These are phyloP conservation scores for Calosoma granatense DNA, from an alignment of 1,140 invertebrate genomes.

Conservation along the genomic window DNA sequence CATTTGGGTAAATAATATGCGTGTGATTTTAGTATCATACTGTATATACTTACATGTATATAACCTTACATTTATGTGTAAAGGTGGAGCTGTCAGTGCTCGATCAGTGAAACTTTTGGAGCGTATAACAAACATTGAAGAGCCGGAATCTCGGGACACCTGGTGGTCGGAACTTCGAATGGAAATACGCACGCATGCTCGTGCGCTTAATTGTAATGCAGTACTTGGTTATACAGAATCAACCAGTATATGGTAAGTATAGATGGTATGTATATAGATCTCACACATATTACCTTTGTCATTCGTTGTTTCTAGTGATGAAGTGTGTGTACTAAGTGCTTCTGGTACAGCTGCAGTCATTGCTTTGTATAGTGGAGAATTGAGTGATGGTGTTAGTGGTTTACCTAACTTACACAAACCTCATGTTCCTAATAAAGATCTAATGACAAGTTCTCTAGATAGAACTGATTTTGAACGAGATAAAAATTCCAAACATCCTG, in stretches of 20 bases:
- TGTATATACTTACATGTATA: no score
- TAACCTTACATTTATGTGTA: no score
- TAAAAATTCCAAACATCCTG: slow-evolving; percentile 1
- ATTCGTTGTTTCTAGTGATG: slow-evolving; percentile 59
- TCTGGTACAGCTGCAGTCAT: slow-evolving; percentile 87
- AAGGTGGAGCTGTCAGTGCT: slow-evolving; percentile 75
- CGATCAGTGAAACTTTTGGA: slow-evolving; percentile 82
- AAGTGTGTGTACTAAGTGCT: slow-evolving; percentile 88
- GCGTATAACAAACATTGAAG: slow-evolving; percentile 68
- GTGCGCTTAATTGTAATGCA: slow-evolving; percentile 85
- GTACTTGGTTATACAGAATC: slow-evolving; percentile 85
- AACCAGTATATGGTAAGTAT: slow-evolving; percentile 73
- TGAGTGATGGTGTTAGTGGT: slow-evolving; percentile 16
- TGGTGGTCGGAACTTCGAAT: slow-evolving; percentile 95
- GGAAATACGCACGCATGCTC: slow-evolving; percentile 85
- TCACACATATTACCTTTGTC: slow-evolving; percentile 16
- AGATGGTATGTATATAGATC: slow-evolving; percentile 7
- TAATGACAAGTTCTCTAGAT: slow-evolving; percentile 25
- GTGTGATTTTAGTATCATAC: no score
- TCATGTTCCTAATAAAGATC: slow-evolving; percentile 17
- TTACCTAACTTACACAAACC: slow-evolving; percentile 15
- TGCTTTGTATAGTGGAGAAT: slow-evolving; percentile 37
- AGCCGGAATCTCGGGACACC: slow-evolving; percentile 75
- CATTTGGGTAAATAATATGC: slow-evolving; percentile 68
- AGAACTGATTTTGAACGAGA: slow-evolving; percentile 28